Evolutionary conservation across 2,797 vertebrate genomes (phyloP), one percentile per base, ranked within the genome.

Genomic region (Hapalemur alaotrensis): DNA sequence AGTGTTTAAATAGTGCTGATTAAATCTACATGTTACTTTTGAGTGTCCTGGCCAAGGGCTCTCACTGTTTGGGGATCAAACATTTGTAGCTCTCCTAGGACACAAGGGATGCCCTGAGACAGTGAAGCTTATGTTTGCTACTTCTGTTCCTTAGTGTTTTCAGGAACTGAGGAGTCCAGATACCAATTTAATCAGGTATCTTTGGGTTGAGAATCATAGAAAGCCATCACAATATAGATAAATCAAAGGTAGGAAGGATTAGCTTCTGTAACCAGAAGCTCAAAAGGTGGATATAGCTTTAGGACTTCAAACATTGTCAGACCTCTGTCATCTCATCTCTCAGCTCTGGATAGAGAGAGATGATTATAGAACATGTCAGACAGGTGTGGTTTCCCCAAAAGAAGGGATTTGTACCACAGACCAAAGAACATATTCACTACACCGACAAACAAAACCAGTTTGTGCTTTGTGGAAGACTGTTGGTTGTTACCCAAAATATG

Each of bases 1-100:
- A 35, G 22, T 48, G 17, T 88, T 96, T 91, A 76, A 93, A 90
- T 48, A 90, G 38, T 69, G 83, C 67, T 63, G 50, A 81, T 63
- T 95, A 86, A 94, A 95, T 65, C 70, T 48, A 50, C 28, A 38
- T 38, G 61, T 67, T 69, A 67, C 69, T 78, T 63, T 65, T 28
- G 63, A 79, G 50, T 46, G 5, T 65, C 63, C 57, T 70, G 73
- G n/a, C 23, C 59, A 85, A 94, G 57, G 70, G 23, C 13, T 63
- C 4, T 86, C 54, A 67, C 63, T 73, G 13, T 61, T 63, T 15
- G 67, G 18, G 43, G 46, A 38, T 73, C 54, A 50, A 72, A 48
- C 12, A 48, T 69, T 75, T 65, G 72, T 30, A 67, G 28, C 11
- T 79, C 69, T 73, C 18, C 54, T 32, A 75, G 52, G 70, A 43